Conservation (phyloP, 2,113 vertebrate genomes). For the Vombatus ursinus region DNA sequence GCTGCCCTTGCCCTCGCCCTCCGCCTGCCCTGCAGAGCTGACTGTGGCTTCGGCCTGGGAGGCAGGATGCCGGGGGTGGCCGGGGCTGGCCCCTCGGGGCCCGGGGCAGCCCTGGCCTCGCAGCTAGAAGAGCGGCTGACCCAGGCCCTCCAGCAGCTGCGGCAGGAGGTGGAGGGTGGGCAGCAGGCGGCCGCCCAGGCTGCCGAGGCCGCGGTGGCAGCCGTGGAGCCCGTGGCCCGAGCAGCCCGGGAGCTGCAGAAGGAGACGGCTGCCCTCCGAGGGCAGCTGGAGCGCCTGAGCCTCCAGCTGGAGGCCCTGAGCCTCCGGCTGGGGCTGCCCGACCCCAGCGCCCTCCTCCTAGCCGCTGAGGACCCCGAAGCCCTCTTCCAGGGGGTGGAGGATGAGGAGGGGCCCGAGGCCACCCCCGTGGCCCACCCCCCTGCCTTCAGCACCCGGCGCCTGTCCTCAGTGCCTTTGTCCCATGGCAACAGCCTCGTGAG, state of each 20-base stretch:
- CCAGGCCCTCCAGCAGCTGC: conserved; percentile 84
- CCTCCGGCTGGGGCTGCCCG: conserved; percentile 79
- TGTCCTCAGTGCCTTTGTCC: conserved; percentile 81
- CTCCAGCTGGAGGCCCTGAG: conserved; percentile 85
- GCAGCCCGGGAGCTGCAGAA: conserved; percentile 83
- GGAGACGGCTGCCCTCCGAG: conserved; percentile 87
- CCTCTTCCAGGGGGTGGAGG: conserved; percentile 80
- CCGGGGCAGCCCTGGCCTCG: conserved; percentile 42
- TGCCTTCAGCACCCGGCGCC: conserved; percentile 85
- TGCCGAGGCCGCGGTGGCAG: conserved; percentile 79
- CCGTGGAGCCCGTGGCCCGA: conserved; percentile 81
- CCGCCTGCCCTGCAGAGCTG: conserved; percentile 41
- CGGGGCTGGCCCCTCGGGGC: conserved; percentile 42
- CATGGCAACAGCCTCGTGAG: conserved; percentile 84
- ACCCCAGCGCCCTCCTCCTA: conserved; percentile 81
- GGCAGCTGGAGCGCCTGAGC: conserved; percentile 86
- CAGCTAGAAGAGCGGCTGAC: conserved; percentile 79
- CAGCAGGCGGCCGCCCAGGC: conserved; percentile 81
- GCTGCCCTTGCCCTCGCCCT: conserved; percentile 71
- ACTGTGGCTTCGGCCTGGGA: neutral
- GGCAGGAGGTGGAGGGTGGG: conserved; percentile 86
- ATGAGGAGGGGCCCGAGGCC: conserved; percentile 40
- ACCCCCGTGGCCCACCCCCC: conserved; percentile 84
- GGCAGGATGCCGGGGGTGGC: conserved; percentile 88
- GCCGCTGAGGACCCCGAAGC: conserved; percentile 80